Evolutionary conservation across 2,888 invertebrate genomes (phyloP).

Genomic region (Lasioglossum calceatum): DNA sequence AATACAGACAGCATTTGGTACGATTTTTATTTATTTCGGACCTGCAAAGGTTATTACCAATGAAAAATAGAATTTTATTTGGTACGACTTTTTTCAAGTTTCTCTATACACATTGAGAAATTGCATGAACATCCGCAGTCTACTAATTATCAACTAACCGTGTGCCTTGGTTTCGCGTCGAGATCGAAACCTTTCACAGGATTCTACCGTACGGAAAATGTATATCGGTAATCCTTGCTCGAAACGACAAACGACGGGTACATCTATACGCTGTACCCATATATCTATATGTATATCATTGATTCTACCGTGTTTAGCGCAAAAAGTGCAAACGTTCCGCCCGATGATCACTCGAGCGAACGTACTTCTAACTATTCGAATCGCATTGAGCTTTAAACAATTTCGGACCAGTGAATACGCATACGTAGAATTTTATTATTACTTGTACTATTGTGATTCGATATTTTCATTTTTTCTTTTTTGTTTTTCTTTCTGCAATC

Average conservation of each 20-base stretch:
- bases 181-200: background rate
- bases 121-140: too few species aligned
- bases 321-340: background rate
- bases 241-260: constrained; percentile 6
- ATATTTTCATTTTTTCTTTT: constrained; percentile 28
- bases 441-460: constrained; percentile 64
- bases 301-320: background rate
- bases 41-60: too few species aligned
- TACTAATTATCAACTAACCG: background rate
- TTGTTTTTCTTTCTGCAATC: constrained; percentile 62
- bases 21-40: too few species aligned
- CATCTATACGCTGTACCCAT: background rate
- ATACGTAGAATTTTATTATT: constrained; percentile 41
- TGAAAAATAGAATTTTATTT: too few species aligned
- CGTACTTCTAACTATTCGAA: background rate
- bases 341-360: background rate
- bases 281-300: background rate
- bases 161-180: constrained; percentile 2
- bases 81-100: too few species aligned
- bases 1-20: too few species aligned
- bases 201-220: background rate
- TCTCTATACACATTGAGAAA: too few species aligned
- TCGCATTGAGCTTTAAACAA: constrained; percentile 68
- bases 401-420: constrained; percentile 67
- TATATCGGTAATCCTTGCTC: background rate